These are phyloP conservation scores for Nansenia antarctica DNA, from an alignment of 2,113 vertebrate species.

Conservation along the genomic window DNA sequence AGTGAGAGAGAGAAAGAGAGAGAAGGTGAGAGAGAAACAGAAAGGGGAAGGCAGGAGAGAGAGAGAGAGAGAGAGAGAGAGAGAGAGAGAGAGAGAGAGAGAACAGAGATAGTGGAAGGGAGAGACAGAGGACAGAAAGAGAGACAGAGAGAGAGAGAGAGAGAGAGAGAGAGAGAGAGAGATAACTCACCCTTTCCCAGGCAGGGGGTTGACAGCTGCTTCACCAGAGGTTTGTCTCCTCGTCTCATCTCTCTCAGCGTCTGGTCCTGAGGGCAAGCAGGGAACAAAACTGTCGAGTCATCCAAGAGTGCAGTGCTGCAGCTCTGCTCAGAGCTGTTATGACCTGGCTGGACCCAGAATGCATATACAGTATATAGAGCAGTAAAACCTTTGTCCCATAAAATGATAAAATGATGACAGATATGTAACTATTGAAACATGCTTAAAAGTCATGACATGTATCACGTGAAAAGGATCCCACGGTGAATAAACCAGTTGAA, in stretches of 20 bases:
- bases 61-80: neutral
- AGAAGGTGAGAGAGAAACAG: too few relatives aligned
- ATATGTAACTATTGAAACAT: too few relatives aligned
- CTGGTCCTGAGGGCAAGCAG: constrained; percentile 20
- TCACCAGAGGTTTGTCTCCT: constrained; percentile 47
- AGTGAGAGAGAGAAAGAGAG: neutral
- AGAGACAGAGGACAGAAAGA: neutral
- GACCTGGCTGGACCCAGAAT: neutral
- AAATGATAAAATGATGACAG: neutral
- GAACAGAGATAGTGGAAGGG: neutral
- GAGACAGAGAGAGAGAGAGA: constrained; percentile 3
- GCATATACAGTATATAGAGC: too few relatives aligned
- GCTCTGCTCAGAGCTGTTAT: neutral
- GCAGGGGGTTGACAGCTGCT: constrained; percentile 58
- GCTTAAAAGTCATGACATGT: neutral
- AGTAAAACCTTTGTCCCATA: neutral
- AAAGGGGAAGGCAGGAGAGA: too few relatives aligned
- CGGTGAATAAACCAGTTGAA: neutral
- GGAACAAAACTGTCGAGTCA: constrained; percentile 26
- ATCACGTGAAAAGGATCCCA: neutral
- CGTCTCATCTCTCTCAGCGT: constrained; percentile 48
- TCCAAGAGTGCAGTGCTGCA: constrained; percentile 21
- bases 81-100: constrained; percentile 18
- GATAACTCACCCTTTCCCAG: constrained; percentile 54
- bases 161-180: neutral